A percentile compares a stretch with the other conserved stretches of the same genome.
Evolutionary conservation across 2,888 invertebrate genomes (phyloP).

Genomic region (Nomada ferruginata): DNA sequence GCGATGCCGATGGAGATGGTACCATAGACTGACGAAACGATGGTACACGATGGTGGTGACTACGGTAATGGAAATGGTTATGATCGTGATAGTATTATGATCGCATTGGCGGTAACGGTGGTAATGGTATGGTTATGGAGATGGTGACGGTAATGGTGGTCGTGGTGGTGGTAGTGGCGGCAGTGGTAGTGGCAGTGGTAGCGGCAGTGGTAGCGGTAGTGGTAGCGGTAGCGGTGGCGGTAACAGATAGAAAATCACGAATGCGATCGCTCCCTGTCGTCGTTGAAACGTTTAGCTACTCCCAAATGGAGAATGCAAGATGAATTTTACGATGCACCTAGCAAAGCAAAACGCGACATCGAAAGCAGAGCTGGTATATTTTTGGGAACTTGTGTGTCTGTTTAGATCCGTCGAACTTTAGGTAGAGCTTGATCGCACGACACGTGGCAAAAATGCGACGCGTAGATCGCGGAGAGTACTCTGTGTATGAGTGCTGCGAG

Average conservation of each 20-base stretch:
- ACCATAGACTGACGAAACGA: neutral
- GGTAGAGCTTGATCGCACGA: slow-evolving; percentile 37
- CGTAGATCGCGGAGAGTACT: slow-evolving; percentile 29
- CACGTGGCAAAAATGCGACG: slow-evolving; percentile 62
- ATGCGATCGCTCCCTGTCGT: slow-evolving; percentile 13
- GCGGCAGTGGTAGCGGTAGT: neutral
- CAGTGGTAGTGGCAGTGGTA: neutral
- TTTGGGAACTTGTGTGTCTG: neutral
- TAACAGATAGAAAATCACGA: slow-evolving; percentile 37
- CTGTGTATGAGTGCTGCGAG: neutral
- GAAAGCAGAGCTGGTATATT: neutral
- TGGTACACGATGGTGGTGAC: neutral
- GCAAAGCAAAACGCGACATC: too few relatives aligned
- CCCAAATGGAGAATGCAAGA: neutral
- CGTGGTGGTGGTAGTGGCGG: neutral
- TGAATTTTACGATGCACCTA: neutral
- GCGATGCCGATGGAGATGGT: neutral
- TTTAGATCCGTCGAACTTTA: slow-evolving; percentile 15
- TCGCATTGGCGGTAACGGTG: slow-evolving; percentile 9
- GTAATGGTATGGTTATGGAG: neutral
- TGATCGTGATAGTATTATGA: neutral
- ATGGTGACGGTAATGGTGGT: neutral
- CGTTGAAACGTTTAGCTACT: neutral
- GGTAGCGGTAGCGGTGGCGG: slow-evolving; percentile 5
- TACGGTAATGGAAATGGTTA: neutral